Conservation (phyloP, 2,888 invertebrate species). For the Microctonus brassicae region DNA sequence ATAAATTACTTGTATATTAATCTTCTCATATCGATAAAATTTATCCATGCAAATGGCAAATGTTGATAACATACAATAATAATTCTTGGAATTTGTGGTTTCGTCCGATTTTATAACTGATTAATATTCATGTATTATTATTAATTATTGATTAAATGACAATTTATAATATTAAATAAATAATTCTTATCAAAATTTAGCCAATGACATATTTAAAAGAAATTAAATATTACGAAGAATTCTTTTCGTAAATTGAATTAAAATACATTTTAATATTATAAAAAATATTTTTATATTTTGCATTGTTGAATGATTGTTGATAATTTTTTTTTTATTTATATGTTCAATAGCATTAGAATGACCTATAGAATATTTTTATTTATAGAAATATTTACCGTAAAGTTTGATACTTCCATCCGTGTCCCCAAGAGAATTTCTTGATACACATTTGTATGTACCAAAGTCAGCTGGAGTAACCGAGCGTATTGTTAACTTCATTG, state of each 20-base stretch:
- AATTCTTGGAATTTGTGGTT: neutral
- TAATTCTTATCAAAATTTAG: too few relatives aligned
- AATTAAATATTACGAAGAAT: too few relatives aligned
- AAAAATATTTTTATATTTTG: too few relatives aligned
- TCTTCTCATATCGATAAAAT: neutral
- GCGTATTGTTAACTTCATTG: slow-evolving; percentile 72
- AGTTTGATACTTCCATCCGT: slow-evolving; percentile 73
- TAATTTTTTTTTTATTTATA: too few relatives aligned
- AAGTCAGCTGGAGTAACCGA: slow-evolving; percentile 70
- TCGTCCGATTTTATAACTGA: neutral
- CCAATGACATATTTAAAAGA: too few relatives aligned
- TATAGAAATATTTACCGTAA: slow-evolving; percentile 69
- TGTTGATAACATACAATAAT: neutral
- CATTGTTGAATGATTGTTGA: too few relatives aligned
- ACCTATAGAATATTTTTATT: neutral
- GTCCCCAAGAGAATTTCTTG: slow-evolving; percentile 72
- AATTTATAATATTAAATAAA: neutral
- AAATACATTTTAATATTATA: too few relatives aligned
- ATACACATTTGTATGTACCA: slow-evolving; percentile 72
- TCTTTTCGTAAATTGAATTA: too few relatives aligned
- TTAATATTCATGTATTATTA: neutral
- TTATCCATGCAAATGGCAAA: neutral
- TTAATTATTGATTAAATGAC: neutral
- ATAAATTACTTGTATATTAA: neutral
- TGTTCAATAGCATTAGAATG: too few relatives aligned